A percentile compares a stretch with the other conserved stretches of the same genome.
These are phyloP conservation scores for Caenorhabditis sp. DNA, from an alignment of 2,888 invertebrate species.

Conservation along the genomic window DNA sequence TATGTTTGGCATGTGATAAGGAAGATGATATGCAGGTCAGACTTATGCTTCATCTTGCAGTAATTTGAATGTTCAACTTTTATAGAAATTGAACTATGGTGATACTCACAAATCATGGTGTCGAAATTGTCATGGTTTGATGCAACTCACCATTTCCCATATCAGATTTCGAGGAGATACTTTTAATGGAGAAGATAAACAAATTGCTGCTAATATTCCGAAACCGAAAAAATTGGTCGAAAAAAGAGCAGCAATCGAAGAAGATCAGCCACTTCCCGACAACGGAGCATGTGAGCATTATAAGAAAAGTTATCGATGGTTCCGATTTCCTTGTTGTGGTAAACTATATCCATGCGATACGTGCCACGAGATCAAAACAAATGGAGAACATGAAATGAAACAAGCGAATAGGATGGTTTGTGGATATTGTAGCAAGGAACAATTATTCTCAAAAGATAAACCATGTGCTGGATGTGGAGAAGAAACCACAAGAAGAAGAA, in stretches of 20 bases:
- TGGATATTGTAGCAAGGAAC: conserved; percentile 74
- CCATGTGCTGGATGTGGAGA: conserved; percentile 37
- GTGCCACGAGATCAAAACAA: conserved; percentile 22
- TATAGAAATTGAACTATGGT: conserved; percentile 9
- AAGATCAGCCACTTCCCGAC: conserved; percentile 72
- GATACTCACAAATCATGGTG: conserved; percentile 15
- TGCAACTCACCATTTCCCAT: neutral
- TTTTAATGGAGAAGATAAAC: conserved; percentile 1
- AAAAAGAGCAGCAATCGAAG: conserved; percentile 71
- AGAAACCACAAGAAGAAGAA: conserved; percentile 33
- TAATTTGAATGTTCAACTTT: too few relatives aligned
- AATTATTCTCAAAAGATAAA: conserved; percentile 67
- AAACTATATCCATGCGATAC: conserved; percentile 28
- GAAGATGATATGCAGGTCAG: conserved; percentile 2
- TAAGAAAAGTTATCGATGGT: conserved; percentile 17
- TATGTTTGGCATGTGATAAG: conserved; percentile 3
- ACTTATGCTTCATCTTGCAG: too few relatives aligned
- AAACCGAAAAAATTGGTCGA: conserved; percentile 7
- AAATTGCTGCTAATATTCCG: neutral
- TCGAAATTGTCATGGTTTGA: conserved; percentile 3
- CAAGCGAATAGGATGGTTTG: conserved; percentile 73
- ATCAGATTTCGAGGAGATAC: conserved; percentile 10
- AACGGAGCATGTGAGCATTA: conserved; percentile 23
- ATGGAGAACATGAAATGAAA: conserved; percentile 35
- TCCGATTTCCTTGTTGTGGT: conserved; percentile 33